Evolutionary conservation across 2,113 vertebrate species (phyloP), one percentile per base, ranked within the genome.

Genomic region (Condylura cristata): DNA sequence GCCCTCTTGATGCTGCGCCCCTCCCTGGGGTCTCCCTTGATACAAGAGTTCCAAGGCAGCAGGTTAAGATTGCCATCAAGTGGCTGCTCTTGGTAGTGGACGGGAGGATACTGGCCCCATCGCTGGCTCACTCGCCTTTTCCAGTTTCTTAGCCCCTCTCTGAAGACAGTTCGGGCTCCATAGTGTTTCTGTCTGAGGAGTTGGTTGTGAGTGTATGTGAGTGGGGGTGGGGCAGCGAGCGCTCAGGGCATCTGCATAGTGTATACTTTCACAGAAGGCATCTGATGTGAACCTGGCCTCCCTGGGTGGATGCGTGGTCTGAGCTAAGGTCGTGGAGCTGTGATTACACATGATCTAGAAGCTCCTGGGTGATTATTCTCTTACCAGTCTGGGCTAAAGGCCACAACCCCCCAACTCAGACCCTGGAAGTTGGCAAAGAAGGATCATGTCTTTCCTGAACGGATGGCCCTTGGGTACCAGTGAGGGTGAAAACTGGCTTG

Each of bases 11-110:
- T 30, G 32, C 72, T 63, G 34, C 32, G 61, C 12, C 24, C 26
- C 75, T 75, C 79, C 79, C 68, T 26, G 44, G 63, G 86, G 87
- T 94, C 89, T 95, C 74, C 89, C 81, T 56, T 17, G 0, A 28
- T 96, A 91, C 94, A 96, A 91, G 39, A 86, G 89, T 95, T 97
- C 93, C 95, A 97, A 96, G 97, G 91, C 80, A 91, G 60, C 93
- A 96, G 96, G 85, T 95, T 83, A 97, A 96, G 93, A 93, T 95
- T 94, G 97, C 97, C 97, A 95, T 95, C 97, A 96, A 97, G 97
- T 97, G 97, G 97, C 92, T 88, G 79, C 17, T 95, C 51, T 79
- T 51, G 96, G 96, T 97, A 97, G 93, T 97, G 93, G 92, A 92
- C 39, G 30, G 56, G 32, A 86, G 61, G 71, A 26, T 41, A n/a